Conservation (phyloP, 2,797 vertebrate genomes). For the Percopsis omiscomaycus region DNA sequence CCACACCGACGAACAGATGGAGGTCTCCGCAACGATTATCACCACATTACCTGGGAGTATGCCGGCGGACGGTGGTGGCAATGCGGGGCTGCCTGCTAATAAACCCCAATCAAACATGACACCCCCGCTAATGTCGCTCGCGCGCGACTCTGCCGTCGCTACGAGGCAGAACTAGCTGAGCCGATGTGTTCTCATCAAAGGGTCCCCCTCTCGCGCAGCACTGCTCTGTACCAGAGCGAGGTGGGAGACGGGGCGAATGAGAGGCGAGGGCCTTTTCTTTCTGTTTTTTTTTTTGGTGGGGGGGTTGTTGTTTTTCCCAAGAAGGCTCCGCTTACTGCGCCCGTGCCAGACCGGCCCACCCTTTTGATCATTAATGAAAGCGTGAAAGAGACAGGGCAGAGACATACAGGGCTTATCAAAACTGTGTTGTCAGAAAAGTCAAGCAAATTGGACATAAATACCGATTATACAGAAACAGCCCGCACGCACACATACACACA, state of each 20-base stretch:
- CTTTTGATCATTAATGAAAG: too few species aligned
- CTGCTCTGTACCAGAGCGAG: background rate
- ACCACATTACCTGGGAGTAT: conserved; percentile 79
- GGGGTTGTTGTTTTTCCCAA: too few species aligned
- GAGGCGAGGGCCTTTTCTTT: too few species aligned
- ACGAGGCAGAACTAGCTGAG: conserved; percentile 38
- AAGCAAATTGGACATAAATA: too few species aligned
- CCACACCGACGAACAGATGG: conserved; percentile 73
- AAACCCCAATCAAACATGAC: conserved; percentile 80
- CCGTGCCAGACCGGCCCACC: too few species aligned
- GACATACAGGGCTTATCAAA: too few species aligned
- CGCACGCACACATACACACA: background rate
- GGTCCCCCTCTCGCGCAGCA: conserved; percentile 22
- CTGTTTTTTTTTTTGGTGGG: too few species aligned
- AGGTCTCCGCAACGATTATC: conserved; percentile 73
- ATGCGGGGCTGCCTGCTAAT: conserved; percentile 69
- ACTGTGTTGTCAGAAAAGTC: too few species aligned
- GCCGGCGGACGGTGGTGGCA: conserved; percentile 76
- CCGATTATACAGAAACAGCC: too few species aligned
- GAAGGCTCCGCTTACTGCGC: too few species aligned
- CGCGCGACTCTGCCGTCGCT: conserved; percentile 55
- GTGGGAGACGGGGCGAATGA: background rate
- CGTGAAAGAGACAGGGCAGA: too few species aligned
- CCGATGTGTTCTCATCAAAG: conserved; percentile 37
- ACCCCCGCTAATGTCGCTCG: conserved; percentile 62